A percentile compares a stretch with the other conserved stretches of the same genome.
Evolutionary conservation across 2,888 invertebrate genomes (phyloP).

Genomic region (Aphodius sticticus): DNA sequence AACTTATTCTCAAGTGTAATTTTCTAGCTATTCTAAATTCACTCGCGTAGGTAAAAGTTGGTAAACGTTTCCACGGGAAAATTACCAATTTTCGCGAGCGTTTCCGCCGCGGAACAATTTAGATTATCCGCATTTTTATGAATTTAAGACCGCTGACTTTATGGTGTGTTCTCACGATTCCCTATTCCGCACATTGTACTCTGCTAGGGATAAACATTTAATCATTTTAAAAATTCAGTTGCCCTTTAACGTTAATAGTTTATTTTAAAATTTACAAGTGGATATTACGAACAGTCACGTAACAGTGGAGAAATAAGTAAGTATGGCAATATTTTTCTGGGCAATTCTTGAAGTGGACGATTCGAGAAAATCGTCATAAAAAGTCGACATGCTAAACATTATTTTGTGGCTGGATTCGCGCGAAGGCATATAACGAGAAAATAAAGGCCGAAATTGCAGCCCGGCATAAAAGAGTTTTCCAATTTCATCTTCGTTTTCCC

Average conservation of each 20-base stretch:
- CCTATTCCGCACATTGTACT: no score
- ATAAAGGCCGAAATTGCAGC: not conserved
- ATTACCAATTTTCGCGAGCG: not conserved
- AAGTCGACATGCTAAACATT: not conserved
- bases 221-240: not conserved
- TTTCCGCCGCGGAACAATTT: not conserved
- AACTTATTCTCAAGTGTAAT: no score
- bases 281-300: not conserved
- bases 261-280: not conserved
- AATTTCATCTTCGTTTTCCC: not conserved
- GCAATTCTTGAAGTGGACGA: not conserved
- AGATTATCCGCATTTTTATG: conserved; percentile 4
- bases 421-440: not conserved
- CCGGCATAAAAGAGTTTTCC: not conserved
- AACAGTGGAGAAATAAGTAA: not conserved
- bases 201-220: not conserved
- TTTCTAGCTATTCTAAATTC: no score
- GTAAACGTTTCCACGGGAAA: not conserved
- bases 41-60: not conserved
- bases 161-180: not conserved
- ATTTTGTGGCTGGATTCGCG: not conserved
- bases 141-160: conserved; percentile 4
- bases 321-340: not conserved
- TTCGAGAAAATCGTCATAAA: not conserved
- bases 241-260: not conserved